Evolutionary conservation across 2,797 vertebrate species (phyloP), one percentile per base, ranked within the genome.

Genomic region (Antennarius maculatus): DNA sequence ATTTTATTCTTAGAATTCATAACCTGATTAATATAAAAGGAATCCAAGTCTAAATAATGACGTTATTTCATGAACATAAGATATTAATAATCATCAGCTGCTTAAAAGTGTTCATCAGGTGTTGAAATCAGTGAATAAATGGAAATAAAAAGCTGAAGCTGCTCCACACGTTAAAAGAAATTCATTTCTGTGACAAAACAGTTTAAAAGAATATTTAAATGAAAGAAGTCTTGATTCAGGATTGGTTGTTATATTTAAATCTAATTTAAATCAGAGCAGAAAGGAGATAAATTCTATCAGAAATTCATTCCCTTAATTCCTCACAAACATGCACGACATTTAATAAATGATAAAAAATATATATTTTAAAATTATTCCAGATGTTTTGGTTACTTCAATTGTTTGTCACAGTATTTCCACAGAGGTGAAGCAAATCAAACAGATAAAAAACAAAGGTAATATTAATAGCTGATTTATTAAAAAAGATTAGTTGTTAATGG

Each of bases 371-470:
- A 49, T 16, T 6, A 57, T 8, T 29, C 15, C 11, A 41, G 14
- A 39, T 31, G 9, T 65, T 18, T 23, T 1, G 6, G 9, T 31
- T 16, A 27, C 9, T 72, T 52, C 0, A 37, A 37, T 23, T 63
- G 29, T 23, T 63, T 71, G 45, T 60, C 63, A 6, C 64, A 70
- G 61, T 55, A 27, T 9, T 43, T 62, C 18, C 2, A 17, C 13
- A 16, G 23, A 2, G 23, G 0, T 13, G 17, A 10, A 50, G 29
- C n/a, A 34, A 34, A 34, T 8, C 31, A 34, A 34, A 34, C 23
- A 34, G 7, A 6, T n/a, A 54, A 23, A 13, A 16, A 43, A 13
- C 2, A 14, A 43, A 15, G 13, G 12, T 53, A 15, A 34, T 10
- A 9, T 34, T 9, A 34, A 34, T 17, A 16, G 16, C 16, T 15